These are phyloP conservation scores for Ophion ventricosus DNA, from an alignment of 2,888 invertebrate genomes.

Conservation along the genomic window DNA sequence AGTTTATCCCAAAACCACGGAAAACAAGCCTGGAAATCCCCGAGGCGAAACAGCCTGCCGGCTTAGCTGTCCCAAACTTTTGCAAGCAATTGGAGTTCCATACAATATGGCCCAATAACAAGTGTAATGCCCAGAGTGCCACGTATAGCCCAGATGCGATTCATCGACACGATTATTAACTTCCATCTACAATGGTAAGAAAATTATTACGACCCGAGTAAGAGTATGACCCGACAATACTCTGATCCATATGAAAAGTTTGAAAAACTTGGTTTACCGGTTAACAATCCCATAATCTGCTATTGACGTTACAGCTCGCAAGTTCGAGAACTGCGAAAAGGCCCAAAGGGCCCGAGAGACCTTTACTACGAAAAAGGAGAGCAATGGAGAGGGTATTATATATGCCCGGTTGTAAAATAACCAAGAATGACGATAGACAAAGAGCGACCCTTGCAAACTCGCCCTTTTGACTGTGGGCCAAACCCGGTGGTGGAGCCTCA, in stretches of 20 bases:
- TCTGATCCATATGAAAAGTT: neutral
- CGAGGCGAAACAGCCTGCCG: no score
- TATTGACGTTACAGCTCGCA: slow-evolving; percentile 14
- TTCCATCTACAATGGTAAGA: slow-evolving; percentile 10
- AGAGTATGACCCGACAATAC: neutral
- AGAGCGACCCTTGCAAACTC: neutral
- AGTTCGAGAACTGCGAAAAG: slow-evolving; percentile 13
- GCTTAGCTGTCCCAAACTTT: no score
- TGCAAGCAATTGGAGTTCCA: no score
- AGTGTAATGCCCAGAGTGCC: no score
- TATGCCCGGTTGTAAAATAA: neutral
- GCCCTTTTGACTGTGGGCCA: neutral
- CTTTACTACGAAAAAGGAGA: neutral
- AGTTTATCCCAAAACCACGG: no score
- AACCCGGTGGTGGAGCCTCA: neutral
- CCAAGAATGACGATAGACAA: neutral
- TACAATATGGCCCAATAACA: no score
- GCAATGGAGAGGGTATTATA: slow-evolving; percentile 5
- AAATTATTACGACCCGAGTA: slow-evolving; percentile 41
- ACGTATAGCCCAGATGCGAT: neutral
- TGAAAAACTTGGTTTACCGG: slow-evolving; percentile 20
- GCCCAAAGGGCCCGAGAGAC: slow-evolving; percentile 10
- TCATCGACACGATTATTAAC: slow-evolving; percentile 15
- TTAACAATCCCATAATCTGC: slow-evolving; percentile 42
- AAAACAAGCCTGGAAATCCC: no score